These are phyloP conservation scores for Bostrychus sinensis DNA, from an alignment of 2,113 vertebrate species.

Conservation along the genomic window DNA sequence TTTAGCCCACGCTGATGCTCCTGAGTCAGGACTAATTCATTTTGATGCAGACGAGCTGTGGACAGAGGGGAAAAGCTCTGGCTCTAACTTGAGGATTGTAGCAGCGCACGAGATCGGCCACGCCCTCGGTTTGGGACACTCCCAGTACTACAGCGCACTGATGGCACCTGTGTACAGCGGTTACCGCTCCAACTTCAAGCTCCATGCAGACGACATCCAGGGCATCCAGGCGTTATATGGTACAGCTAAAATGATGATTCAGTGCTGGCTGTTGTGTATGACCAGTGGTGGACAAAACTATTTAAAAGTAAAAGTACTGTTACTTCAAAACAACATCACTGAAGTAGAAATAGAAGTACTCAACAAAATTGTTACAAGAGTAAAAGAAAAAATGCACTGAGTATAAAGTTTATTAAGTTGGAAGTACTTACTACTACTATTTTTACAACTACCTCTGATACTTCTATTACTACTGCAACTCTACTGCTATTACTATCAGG, in stretches of 20 bases:
- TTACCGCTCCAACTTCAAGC: conserved; percentile 79
- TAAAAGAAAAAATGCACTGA: too few species aligned
- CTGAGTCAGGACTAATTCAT: conserved; percentile 84
- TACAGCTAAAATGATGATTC: conserved; percentile 32
- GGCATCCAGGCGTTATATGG: conserved; percentile 88
- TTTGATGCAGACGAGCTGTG: conserved; percentile 86
- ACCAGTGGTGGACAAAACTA: too few species aligned
- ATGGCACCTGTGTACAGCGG: conserved; percentile 87
- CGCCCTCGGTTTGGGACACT: conserved; percentile 87
- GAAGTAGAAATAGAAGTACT: too few species aligned
- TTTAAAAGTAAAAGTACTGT: too few species aligned
- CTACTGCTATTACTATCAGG: too few species aligned
- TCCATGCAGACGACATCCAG: conserved; percentile 83
- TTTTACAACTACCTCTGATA: too few species aligned
- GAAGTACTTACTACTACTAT: too few species aligned
- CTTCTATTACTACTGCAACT: too few species aligned
- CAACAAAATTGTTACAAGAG: too few species aligned
- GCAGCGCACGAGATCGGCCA: conserved; percentile 89
- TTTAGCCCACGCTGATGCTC: conserved; percentile 86
- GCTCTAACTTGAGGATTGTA: conserved; percentile 86
- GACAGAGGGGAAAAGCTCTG: conserved; percentile 80
- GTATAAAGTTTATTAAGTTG: too few species aligned
- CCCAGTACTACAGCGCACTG: conserved; percentile 77
- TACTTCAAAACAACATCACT: too few species aligned
- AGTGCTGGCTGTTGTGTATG: neutral